A percentile compares a stretch with the other conserved stretches of the same genome.
Conservation (phyloP, 2,113 vertebrate genomes). For the Dolichotis patagonum region DNA sequence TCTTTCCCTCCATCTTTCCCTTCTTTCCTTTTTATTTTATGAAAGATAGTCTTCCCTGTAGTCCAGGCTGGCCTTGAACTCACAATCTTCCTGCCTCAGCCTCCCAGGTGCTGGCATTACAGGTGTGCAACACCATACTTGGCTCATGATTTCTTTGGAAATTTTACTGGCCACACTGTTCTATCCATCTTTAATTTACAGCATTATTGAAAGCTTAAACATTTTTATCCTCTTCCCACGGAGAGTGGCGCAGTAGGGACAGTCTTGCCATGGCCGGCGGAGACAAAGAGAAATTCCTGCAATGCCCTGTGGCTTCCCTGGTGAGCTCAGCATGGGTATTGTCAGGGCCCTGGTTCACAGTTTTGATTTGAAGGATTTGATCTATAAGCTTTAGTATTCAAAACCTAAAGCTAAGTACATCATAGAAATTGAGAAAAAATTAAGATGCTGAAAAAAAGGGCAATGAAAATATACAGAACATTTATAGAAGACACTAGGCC, state of each 20-base stretch:
- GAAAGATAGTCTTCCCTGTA: background rate
- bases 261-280: background rate
- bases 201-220: background rate
- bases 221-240: background rate
- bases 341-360: background rate
- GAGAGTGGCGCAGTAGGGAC: background rate
- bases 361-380: background rate
- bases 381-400: background rate
- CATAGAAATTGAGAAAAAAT: background rate
- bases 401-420: background rate
- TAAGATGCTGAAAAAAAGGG: background rate
- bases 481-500: background rate
- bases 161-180: background rate
- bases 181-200: background rate
- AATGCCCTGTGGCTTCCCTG: no score
- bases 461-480: background rate
- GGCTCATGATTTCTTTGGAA: conserved; percentile 11
- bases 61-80: background rate
- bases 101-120: background rate
- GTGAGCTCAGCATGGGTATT: background rate
- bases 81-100: background rate
- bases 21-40: background rate
- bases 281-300: background rate
- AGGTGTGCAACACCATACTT: no score
- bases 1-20: background rate